phyloP scores from a whole-genome alignment of 2,797 vertebrate species.

The Sebastes cheni region DNA sequence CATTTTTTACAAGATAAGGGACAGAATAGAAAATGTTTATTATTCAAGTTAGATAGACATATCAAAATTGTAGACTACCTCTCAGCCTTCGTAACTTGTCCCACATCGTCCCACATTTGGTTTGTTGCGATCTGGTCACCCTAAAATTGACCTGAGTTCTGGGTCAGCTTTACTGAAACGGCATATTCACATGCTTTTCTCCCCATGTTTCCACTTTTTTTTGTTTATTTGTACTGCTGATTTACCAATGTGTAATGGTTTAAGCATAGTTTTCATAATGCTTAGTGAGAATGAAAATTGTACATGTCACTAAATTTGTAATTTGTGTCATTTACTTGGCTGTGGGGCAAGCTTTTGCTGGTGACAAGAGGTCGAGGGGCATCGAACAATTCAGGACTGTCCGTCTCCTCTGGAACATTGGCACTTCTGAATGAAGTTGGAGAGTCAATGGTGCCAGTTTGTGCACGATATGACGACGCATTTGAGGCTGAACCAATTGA shows the following conservation, averaged over 20 bases:
- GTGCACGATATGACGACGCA: conserved; percentile 36
- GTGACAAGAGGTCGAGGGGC: conserved; percentile 45
- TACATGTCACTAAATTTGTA: conserved; percentile 72
- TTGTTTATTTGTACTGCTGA: neutral
- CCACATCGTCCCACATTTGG: too few species aligned
- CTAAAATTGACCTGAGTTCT: neutral
- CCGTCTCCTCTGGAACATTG: conserved; percentile 83
- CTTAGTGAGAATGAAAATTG: conserved; percentile 70
- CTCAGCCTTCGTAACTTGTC: too few species aligned
- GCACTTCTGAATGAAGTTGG: conserved; percentile 27
- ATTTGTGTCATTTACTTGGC: conserved; percentile 51
- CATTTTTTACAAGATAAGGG: too few species aligned
- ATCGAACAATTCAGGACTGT: conserved; percentile 59
- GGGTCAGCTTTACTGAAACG: neutral
- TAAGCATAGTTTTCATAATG: neutral
- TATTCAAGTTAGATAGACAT: too few species aligned
- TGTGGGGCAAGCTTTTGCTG: conserved; percentile 69
- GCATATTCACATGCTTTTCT: neutral
- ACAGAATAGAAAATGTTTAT: too few species aligned
- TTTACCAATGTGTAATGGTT: neutral
- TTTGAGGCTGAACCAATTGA: conserved; percentile 49
- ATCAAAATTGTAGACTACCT: too few species aligned
- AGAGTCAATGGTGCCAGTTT: neutral
- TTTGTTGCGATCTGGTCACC: too few species aligned
- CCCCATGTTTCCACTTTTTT: neutral